Evolutionary conservation across 1,140 invertebrate species (phyloP), one percentile per base, ranked within the genome.

Genomic region (Antheraea pernyi): DNA sequence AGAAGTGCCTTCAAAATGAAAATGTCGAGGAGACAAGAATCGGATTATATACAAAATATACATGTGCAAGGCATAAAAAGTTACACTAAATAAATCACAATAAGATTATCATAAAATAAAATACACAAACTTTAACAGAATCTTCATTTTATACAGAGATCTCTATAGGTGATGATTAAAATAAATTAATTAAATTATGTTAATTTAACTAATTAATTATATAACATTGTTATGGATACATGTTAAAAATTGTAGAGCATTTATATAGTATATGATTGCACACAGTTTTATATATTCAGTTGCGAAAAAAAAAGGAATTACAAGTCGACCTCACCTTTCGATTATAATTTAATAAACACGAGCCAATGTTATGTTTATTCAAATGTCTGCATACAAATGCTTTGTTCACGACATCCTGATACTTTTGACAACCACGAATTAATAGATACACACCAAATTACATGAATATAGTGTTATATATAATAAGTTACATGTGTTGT

Each of bases 71-170:
- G 64, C 48, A 65, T 19, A 65, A 18, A 66, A 42, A 13, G 36
- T 18, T 61, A 61, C 19, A 61, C 19, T 13, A 65, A 65, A 65
- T 69, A 61, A 73, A 70, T 73, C 42, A 70, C 19, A 74, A 76
- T 71, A 53, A 53, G 16, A 53, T 16, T 13, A 53, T 53, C 46
- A 53, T 42, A 61, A 68, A 70, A 53, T 60, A 70, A 66, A 71
- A 66, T 65, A 68, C 62, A 63, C 61, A 36, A 63, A 63, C 64
- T 65, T 48, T 11, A 65, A 65, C 39, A 46, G 64, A 65, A 65
- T 65, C 16, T 65, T 19, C 19, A 11, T 46, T 48, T 65, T 22
- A 65, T 65, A 65, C 64, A 65, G n/a, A 65, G 46, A 65, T 65
- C 42, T 65, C 42, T 19, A 9, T 39, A 65, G 46, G 64, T 39